These are phyloP conservation scores for Hippocampus mohnikei DNA, from an alignment of 2,113 vertebrate genomes.

Conservation along the genomic window DNA sequence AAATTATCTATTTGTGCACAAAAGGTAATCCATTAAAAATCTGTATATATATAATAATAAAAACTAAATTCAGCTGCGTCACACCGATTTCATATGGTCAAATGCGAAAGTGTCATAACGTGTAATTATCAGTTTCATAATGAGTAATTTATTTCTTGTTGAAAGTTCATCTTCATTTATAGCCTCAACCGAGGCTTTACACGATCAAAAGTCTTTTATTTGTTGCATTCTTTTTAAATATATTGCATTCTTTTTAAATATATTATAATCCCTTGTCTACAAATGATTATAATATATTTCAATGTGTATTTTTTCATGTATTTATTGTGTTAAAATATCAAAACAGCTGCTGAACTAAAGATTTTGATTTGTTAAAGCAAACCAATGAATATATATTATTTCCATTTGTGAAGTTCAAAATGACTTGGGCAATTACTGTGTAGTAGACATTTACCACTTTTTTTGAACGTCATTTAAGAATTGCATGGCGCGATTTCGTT, in stretches of 20 bases:
- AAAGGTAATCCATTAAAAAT: neutral
- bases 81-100: neutral
- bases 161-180: neutral
- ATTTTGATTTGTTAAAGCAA: no score
- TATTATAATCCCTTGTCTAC: no score
- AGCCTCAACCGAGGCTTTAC: neutral
- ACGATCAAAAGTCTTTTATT: neutral
- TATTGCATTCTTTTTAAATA: neutral
- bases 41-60: neutral
- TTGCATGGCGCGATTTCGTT: no score
- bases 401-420: no score
- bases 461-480: no score
- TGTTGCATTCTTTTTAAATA: neutral
- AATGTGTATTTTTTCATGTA: no score
- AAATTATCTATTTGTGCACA: neutral
- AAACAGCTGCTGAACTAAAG: no score
- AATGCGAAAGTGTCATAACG: neutral
- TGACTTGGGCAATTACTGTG: no score
- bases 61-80: neutral
- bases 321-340: no score
- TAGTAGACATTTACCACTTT: no score
- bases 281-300: no score
- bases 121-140: neutral
- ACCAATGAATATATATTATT: no score
- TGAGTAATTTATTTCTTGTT: neutral